These are phyloP conservation scores for Podarcis lilfordi DNA, from an alignment of 2,797 vertebrate species.

Conservation along the genomic window DNA sequence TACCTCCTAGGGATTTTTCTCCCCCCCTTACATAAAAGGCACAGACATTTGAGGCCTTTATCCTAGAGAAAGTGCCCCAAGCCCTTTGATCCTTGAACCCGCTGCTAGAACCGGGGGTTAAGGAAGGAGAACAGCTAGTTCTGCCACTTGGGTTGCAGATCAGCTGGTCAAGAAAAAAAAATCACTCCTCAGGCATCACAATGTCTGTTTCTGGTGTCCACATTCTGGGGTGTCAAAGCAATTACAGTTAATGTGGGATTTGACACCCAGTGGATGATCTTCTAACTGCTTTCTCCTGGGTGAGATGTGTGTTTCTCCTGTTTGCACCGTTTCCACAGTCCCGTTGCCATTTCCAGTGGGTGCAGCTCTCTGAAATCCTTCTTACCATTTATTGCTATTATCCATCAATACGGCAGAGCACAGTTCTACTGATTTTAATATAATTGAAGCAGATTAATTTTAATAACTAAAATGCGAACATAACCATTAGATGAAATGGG, in stretches of 20 bases:
- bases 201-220: neutral
- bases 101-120: neutral
- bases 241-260: neutral
- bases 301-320: neutral
- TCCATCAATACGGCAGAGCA: slow-evolving; percentile 67
- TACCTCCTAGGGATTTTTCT: neutral
- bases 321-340: slow-evolving; percentile 30
- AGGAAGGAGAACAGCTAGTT: neutral
- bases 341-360: slow-evolving; percentile 50
- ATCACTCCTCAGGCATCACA: neutral
- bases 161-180: neutral
- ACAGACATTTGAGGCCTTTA: neutral
- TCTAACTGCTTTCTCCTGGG: neutral
- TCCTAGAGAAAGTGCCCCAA: neutral
- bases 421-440: slow-evolving; percentile 69
- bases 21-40: neutral
- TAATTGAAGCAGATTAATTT: slow-evolving; percentile 80
- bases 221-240: neutral
- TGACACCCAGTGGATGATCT: neutral
- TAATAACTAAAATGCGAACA: slow-evolving; percentile 77
- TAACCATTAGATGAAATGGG: slow-evolving; percentile 74
- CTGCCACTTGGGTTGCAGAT: neutral
- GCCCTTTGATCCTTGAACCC: neutral
- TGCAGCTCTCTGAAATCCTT: slow-evolving; percentile 56
- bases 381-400: slow-evolving; percentile 71